Conservation (phyloP, 2,888 invertebrate species). For the Empis livida region DNA sequence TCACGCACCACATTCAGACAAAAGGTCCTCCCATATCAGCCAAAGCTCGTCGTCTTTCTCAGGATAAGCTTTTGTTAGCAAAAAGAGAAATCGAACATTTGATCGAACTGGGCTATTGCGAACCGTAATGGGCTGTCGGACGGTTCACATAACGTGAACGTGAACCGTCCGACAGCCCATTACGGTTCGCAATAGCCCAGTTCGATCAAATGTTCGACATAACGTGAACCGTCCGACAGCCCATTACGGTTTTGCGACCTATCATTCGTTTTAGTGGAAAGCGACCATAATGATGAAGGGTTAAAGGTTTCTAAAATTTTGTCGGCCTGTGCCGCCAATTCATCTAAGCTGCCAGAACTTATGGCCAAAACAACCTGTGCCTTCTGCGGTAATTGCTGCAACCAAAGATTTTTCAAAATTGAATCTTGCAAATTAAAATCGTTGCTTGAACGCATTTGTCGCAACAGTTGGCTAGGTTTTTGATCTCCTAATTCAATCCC, state of each 20-base stretch:
- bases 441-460: background rate
- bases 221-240: too few relatives aligned
- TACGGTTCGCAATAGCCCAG: too few relatives aligned
- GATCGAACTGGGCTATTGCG: background rate
- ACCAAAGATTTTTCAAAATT: background rate
- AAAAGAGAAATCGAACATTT: background rate
- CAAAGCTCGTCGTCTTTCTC: background rate
- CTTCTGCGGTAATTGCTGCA: background rate
- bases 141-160: too few relatives aligned
- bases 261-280: too few relatives aligned
- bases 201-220: too few relatives aligned
- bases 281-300: background rate
- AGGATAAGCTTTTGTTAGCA: background rate
- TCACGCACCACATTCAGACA: background rate
- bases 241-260: too few relatives aligned
- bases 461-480: background rate
- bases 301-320: background rate
- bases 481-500: background rate
- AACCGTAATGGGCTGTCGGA: too few relatives aligned
- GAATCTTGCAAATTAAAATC: background rate
- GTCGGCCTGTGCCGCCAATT: background rate
- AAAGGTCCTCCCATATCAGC: background rate
- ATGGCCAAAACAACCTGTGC: background rate
- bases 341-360: background rate
- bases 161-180: background rate